Percentiles rank a stretch among this genome's conserved stretches.
Evolutionary conservation across 1,140 invertebrate species (phyloP).

Genomic region (Daktulosphaira vitifoliae): DNA sequence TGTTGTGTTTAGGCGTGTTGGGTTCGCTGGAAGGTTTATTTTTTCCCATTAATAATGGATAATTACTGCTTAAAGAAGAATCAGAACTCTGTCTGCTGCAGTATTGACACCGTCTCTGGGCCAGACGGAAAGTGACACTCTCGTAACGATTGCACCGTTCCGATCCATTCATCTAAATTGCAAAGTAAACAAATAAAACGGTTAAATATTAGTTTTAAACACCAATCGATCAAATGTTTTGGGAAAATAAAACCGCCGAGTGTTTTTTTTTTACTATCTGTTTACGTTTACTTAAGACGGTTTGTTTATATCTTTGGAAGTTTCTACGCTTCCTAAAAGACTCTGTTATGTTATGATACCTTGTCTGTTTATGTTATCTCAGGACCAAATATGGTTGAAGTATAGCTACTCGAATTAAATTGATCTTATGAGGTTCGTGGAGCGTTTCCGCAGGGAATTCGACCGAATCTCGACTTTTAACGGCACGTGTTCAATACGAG

Average conservation of each 20-base stretch:
- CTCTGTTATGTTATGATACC: too few species aligned
- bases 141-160: slow-evolving; percentile 36
- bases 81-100: slow-evolving; percentile 42
- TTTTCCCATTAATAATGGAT: slow-evolving; percentile 37
- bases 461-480: neutral
- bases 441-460: neutral
- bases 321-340: too few species aligned
- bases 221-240: too few species aligned
- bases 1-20: slow-evolving; percentile 37
- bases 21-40: slow-evolving; percentile 36
- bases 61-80: slow-evolving; percentile 39
- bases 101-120: slow-evolving; percentile 38
- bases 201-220: neutral
- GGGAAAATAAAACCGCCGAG: too few species aligned
- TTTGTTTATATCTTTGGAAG: too few species aligned
- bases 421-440: too few species aligned
- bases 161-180: slow-evolving; percentile 34
- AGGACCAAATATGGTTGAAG: too few species aligned
- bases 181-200: neutral
- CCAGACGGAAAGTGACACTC: slow-evolving; percentile 40
- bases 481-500: neutral
- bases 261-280: too few species aligned
- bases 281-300: too few species aligned
- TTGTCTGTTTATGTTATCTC: too few species aligned
- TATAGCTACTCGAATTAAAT: too few species aligned